A percentile compares a stretch with the other conserved stretches of the same genome.
These are phyloP conservation scores for Tanypteryx hageni DNA, from an alignment of 2,888 invertebrate species.

Conservation along the genomic window DNA sequence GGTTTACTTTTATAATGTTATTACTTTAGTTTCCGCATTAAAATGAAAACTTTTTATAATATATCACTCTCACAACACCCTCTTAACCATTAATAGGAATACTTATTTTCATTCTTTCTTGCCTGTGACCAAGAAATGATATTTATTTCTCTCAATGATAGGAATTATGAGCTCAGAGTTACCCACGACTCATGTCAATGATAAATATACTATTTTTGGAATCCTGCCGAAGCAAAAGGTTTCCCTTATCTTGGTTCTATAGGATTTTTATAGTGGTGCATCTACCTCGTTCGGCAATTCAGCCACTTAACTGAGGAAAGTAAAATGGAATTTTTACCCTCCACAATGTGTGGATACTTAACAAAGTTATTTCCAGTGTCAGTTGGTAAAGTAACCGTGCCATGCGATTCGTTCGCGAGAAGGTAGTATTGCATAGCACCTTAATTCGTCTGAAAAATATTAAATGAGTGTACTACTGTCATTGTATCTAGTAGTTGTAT, in stretches of 20 bases:
- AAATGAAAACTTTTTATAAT: background rate
- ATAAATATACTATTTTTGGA: background rate
- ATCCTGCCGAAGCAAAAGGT: background rate
- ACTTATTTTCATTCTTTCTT: background rate
- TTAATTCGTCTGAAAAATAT: background rate
- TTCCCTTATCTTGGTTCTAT: background rate
- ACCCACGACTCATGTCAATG: background rate
- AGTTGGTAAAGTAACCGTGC: background rate
- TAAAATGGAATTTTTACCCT: background rate
- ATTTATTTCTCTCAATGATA: background rate
- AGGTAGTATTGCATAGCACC: background rate
- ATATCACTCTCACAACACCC: conserved; percentile 27
- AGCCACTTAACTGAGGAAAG: too few species aligned
- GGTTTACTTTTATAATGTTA: background rate
- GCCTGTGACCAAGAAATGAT: conserved; percentile 22
- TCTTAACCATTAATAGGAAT: background rate
- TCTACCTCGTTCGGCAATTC: background rate
- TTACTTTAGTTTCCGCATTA: background rate
- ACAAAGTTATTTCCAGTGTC: background rate
- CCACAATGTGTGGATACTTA: background rate
- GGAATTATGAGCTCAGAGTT: background rate
- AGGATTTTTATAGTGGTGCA: background rate
- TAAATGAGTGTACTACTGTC: background rate
- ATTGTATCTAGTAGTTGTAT: background rate
- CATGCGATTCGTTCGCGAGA: background rate